Percentiles rank a stretch among this genome's conserved stretches.
phyloP scores from a whole-genome alignment of 2,888 invertebrate genomes.

The Buathra laborator region DNA sequence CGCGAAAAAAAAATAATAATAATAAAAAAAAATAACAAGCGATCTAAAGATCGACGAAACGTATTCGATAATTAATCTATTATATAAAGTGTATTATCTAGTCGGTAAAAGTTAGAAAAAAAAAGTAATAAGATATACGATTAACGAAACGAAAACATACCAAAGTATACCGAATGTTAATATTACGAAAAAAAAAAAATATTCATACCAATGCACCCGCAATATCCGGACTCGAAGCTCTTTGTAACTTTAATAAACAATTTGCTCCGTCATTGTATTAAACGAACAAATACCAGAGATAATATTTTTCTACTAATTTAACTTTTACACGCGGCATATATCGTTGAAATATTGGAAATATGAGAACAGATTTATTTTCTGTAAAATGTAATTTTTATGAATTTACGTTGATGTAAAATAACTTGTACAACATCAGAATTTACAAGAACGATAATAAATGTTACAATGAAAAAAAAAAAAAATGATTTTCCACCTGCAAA shows the following conservation, averaged over 20 bases:
- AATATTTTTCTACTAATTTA: conserved; percentile 29
- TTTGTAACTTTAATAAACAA: conserved; percentile 1
- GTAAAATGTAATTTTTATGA: not conserved
- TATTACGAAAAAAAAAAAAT: not conserved
- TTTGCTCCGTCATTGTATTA: not conserved
- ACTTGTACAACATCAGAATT: not conserved
- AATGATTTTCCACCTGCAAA: not conserved
- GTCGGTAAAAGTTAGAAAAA: conserved; percentile 48
- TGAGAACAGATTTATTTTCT: conserved; percentile 1
- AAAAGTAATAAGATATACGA: conserved; percentile 21
- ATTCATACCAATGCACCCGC: not conserved
- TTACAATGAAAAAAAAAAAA: not conserved
- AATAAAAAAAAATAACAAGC: not conserved
- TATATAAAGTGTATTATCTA: conserved; percentile 58
- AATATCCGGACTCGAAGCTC: not conserved
- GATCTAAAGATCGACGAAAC: not conserved
- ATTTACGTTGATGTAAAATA: not conserved
- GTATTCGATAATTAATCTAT: conserved; percentile 26
- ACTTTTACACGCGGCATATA: not conserved
- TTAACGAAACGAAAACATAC: conserved; percentile 10
- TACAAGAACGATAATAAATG: conserved; percentile 8
- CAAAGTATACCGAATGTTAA: conserved; percentile 36
- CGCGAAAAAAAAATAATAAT: not conserved
- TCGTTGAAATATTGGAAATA: not conserved
- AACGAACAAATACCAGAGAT: not conserved